These are phyloP conservation scores for Cheirogaleus medius DNA, from an alignment of 2,113 vertebrate species.

Conservation along the genomic window DNA sequence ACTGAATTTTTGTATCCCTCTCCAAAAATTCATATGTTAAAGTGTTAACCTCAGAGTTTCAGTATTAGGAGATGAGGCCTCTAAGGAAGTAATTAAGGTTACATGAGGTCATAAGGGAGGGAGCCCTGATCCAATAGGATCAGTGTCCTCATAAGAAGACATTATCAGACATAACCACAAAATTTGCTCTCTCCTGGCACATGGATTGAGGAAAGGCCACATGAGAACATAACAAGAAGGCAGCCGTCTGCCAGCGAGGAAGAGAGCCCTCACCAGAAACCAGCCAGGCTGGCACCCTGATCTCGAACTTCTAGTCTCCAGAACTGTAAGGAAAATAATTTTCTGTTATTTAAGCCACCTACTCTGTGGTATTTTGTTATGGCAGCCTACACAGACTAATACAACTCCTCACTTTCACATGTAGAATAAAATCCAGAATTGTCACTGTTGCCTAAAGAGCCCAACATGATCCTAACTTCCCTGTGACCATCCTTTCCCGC, in stretches of 20 bases:
- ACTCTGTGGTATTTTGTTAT: not conserved
- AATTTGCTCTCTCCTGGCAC: not conserved
- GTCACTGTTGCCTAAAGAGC: not conserved
- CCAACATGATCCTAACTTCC: not conserved
- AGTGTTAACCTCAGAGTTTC: not conserved
- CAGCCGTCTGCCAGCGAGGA: not conserved
- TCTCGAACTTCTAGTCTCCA: not conserved
- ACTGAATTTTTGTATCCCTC: not conserved
- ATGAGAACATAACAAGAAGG: not conserved
- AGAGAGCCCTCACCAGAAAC: not conserved
- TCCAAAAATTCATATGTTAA: not conserved
- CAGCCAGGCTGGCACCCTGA: not conserved
- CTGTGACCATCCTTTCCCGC: not conserved
- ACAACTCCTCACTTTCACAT: not conserved
- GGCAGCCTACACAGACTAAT: not conserved
- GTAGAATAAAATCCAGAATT: not conserved
- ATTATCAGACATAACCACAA: too few relatives aligned
- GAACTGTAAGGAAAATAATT: not conserved
- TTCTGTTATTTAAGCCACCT: not conserved
- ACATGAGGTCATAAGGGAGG: not conserved
- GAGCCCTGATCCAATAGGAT: not conserved
- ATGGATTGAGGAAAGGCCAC: not conserved
- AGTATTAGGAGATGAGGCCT: not conserved
- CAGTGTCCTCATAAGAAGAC: not conserved
- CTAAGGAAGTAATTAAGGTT: not conserved